Evolutionary conservation across 2,113 vertebrate genomes (phyloP).

Genomic region (Mus spicilegus): DNA sequence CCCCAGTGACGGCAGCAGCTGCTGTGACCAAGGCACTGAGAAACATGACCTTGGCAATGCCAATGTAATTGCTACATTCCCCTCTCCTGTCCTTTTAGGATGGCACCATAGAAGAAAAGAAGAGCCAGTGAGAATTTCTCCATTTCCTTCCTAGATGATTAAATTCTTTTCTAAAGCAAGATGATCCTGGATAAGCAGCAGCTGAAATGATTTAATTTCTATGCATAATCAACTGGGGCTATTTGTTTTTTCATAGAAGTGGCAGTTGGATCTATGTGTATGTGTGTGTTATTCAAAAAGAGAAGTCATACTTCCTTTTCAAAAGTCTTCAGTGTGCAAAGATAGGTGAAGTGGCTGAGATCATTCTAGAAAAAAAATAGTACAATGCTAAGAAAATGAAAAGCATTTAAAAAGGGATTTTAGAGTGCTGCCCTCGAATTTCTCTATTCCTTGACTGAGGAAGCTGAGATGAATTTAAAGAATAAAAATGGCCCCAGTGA

Average conservation of each 20-base stretch:
- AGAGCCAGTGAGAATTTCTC: background rate
- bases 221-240: background rate
- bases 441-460: background rate
- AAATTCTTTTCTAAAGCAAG: background rate
- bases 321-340: conserved; percentile 16
- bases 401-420: background rate
- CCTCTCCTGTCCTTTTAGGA: background rate
- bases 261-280: background rate
- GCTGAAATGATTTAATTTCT: background rate
- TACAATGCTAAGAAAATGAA: background rate
- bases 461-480: background rate
- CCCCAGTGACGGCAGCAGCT: background rate
- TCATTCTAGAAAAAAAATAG: background rate
- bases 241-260: background rate
- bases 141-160: conserved; percentile 1
- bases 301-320: background rate
- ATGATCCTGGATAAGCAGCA: background rate
- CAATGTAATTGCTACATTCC: background rate
- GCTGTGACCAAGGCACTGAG: background rate
- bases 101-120: background rate
- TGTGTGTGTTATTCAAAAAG: background rate
- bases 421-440: background rate
- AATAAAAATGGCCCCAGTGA: background rate
- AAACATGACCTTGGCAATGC: background rate
- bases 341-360: background rate